phyloP scores from a whole-genome alignment of 1,140 invertebrate species.

The Ganaspis sp. region DNA sequence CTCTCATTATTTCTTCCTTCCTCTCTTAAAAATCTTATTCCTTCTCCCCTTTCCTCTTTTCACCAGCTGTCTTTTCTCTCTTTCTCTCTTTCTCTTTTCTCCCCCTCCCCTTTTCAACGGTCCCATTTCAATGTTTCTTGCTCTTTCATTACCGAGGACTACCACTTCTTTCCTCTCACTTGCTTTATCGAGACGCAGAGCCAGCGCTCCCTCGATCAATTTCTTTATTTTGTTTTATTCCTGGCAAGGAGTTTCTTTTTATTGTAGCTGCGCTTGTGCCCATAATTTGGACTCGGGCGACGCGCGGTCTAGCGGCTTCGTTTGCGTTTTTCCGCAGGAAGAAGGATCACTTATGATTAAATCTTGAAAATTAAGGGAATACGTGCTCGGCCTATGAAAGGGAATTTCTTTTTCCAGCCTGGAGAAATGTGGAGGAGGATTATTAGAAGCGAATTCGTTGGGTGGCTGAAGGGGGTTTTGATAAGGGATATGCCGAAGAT shows the following conservation, averaged over 20 bases:
- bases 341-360: neutral
- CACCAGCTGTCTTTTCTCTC: no score
- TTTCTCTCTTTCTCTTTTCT: no score
- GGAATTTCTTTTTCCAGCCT: neutral
- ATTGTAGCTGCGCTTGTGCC: constrained; percentile 53
- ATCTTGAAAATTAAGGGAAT: constrained; percentile 12
- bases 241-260: constrained; percentile 44
- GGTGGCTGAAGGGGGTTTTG: neutral
- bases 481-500: constrained; percentile 3
- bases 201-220: constrained; percentile 34
- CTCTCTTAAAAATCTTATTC: no score
- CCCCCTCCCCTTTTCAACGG: no score
- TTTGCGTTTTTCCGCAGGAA: constrained; percentile 20
- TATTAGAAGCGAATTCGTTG: constrained; percentile 6
- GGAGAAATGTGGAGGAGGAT: neutral
- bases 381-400: neutral
- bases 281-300: constrained; percentile 64
- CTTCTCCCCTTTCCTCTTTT: no score
- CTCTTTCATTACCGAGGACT: neutral
- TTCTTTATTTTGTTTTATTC: constrained; percentile 18
- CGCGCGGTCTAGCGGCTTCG: constrained; percentile 64
- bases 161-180: constrained; percentile 27
- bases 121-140: neutral
- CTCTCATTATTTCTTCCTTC: no score
- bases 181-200: constrained; percentile 34